Evolutionary conservation across 2,113 vertebrate species (phyloP).

Genomic region (Phyllopteryx taeniolatus): DNA sequence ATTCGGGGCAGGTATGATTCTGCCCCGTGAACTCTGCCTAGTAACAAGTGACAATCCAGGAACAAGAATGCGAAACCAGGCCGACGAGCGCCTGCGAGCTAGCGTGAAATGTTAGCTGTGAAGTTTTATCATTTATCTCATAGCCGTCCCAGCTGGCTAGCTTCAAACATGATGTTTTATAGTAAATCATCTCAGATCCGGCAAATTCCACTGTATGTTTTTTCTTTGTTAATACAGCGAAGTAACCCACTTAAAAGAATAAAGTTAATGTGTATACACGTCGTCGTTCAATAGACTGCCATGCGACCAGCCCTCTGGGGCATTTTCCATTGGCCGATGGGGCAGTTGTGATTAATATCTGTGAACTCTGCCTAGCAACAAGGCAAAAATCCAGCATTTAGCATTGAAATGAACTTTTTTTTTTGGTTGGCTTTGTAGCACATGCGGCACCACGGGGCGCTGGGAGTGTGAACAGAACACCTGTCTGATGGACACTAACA

Average conservation of each 20-base stretch:
- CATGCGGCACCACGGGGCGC: slow-evolving; percentile 76
- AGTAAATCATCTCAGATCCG: background rate
- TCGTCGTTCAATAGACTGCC: background rate
- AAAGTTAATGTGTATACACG: too few species aligned
- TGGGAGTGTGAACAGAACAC: slow-evolving; percentile 88
- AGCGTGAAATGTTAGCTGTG: background rate
- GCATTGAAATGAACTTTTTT: background rate
- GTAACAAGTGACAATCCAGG: background rate
- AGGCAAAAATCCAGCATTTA: background rate
- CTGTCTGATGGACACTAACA: slow-evolving; percentile 84
- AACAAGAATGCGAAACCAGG: background rate
- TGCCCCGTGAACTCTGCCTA: background rate
- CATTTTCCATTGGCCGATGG: background rate
- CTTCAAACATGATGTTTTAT: background rate
- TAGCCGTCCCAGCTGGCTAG: background rate
- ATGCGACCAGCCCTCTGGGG: background rate
- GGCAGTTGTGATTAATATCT: too few species aligned
- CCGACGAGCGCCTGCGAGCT: background rate
- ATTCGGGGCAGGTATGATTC: background rate
- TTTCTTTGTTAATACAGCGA: too few species aligned
- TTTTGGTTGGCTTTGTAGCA: slow-evolving; percentile 64
- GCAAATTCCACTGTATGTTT: background rate
- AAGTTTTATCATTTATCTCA: background rate
- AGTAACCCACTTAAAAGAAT: too few species aligned
- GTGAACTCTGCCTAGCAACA: background rate